A percentile compares a stretch with the other conserved stretches of the same genome.
Conservation (phyloP, 2,888 invertebrate genomes). For the Cephus runcator region DNA sequence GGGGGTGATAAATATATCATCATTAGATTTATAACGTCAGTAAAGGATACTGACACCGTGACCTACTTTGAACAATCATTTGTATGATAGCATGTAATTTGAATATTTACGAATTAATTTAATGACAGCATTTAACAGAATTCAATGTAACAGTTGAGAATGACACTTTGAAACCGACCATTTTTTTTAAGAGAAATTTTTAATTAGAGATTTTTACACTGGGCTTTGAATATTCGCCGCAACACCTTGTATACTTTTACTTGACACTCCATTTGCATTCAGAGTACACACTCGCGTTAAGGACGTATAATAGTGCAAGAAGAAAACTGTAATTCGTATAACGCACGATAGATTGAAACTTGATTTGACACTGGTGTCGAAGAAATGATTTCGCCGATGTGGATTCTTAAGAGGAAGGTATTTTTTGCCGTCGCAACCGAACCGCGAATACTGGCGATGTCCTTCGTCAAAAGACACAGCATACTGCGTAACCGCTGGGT, state of each 20-base stretch:
- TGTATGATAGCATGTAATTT: not conserved
- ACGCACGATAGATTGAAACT: not conserved
- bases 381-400: not conserved
- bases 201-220: not conserved
- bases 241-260: not conserved
- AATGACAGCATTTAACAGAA: not conserved
- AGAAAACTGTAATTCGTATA: not conserved
- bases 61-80: not conserved
- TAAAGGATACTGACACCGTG: not conserved
- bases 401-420: not conserved
- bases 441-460: constrained; percentile 15
- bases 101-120: not conserved
- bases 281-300: not conserved
- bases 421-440: constrained; percentile 9
- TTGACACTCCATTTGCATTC: not conserved
- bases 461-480: not conserved
- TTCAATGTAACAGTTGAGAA: not conserved
- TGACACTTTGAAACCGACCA: not conserved
- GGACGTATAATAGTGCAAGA: not conserved
- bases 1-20: not conserved
- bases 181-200: not conserved
- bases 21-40: not conserved
- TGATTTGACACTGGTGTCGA: not conserved
- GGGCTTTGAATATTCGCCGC: not conserved
- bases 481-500: not conserved